Conservation (phyloP, 1,140 invertebrate genomes). For the Tetramorium simillimum region DNA sequence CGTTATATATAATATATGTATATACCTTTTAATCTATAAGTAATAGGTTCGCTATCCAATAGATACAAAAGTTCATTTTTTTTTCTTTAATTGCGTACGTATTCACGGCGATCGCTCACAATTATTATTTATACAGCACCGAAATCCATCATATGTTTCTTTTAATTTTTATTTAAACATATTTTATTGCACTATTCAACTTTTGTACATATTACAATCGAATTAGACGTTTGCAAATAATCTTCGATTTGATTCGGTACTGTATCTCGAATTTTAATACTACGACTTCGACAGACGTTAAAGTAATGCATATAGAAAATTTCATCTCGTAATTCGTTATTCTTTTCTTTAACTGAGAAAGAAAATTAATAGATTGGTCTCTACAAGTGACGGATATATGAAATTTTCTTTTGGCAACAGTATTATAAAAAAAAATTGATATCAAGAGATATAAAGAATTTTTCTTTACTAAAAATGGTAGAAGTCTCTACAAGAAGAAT, state of each 20-base stretch:
- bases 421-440: constrained; percentile 61
- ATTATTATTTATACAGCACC: constrained; percentile 31
- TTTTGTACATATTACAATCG: constrained; percentile 39
- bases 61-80: constrained; percentile 79
- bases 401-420: constrained; percentile 51
- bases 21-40: constrained; percentile 69
- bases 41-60: constrained; percentile 75
- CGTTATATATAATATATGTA: constrained; percentile 73
- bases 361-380: not conserved
- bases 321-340: constrained; percentile 2
- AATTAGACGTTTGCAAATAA: constrained; percentile 8
- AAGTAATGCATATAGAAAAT: not conserved
- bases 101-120: constrained; percentile 75
- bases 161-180: constrained; percentile 37
- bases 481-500: constrained; percentile 72
- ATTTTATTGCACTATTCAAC: constrained; percentile 56
- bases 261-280: constrained; percentile 14
- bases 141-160: not conserved
- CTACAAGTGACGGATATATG: not conserved
- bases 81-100: constrained; percentile 75
- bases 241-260: constrained; percentile 2
- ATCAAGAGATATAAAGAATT: constrained; percentile 75
- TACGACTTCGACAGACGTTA: constrained; percentile 11
- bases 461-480: constrained; percentile 33
- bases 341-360: not conserved